phyloP scores from a whole-genome alignment of 1,140 invertebrate genomes.

The Bombyx mandarina region DNA sequence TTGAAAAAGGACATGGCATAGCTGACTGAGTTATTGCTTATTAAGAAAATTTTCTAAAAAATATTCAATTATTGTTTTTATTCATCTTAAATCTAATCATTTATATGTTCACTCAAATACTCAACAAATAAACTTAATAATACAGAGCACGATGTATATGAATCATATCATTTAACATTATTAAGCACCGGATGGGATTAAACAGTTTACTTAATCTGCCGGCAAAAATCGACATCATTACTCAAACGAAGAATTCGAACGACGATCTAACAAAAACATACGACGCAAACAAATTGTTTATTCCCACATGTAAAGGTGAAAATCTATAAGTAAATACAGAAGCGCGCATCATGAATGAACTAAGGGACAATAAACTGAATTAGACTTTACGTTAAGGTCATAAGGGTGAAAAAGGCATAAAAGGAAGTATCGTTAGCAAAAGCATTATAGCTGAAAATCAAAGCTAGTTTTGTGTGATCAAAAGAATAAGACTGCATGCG shows the following conservation, averaged over 20 bases:
- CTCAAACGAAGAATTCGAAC: slow-evolving; percentile 51
- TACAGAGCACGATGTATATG: no score
- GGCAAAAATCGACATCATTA: slow-evolving; percentile 51
- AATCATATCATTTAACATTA: not conserved
- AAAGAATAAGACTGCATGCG: slow-evolving; percentile 55
- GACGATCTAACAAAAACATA: slow-evolving; percentile 67
- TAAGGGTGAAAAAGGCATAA: slow-evolving; percentile 20
- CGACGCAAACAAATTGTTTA: slow-evolving; percentile 65
- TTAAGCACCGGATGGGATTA: slow-evolving; percentile 5
- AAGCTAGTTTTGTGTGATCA: slow-evolving; percentile 48
- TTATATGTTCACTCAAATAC: no score
- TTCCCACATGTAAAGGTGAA: slow-evolving; percentile 66
- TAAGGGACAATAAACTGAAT: slow-evolving; percentile 13
- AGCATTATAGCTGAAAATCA: slow-evolving; percentile 54
- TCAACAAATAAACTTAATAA: no score
- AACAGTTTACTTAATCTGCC: slow-evolving; percentile 32
- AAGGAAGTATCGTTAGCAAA: slow-evolving; percentile 32
- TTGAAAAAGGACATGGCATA: no score
- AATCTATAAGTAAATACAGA: slow-evolving; percentile 63
- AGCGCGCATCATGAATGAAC: slow-evolving; percentile 55
- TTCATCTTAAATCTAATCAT: no score
- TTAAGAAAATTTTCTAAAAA: no score
- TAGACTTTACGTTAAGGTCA: slow-evolving; percentile 13
- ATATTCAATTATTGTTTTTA: no score
- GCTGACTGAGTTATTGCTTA: no score